A percentile compares a stretch with the other conserved stretches of the same genome.
Conservation (phyloP, 2,797 vertebrate species). For the Betta splendens region DNA sequence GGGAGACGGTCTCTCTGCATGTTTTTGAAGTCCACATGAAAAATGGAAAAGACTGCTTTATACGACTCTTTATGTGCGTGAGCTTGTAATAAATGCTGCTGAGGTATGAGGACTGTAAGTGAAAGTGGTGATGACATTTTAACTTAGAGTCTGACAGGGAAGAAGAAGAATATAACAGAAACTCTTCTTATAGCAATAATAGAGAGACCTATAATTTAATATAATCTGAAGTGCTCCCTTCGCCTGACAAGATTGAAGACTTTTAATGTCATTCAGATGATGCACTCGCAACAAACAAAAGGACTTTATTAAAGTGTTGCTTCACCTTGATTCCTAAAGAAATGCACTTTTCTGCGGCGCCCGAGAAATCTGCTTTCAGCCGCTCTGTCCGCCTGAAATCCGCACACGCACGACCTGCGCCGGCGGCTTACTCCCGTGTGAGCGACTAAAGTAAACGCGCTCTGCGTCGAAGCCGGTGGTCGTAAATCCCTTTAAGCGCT, state of each 20-base stretch:
- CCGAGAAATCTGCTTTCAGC: background rate
- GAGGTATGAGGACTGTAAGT: background rate
- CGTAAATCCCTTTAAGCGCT: no score
- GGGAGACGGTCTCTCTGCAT: constrained; percentile 17
- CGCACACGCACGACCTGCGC: no score
- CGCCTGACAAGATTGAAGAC: background rate
- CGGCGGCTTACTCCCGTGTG: no score
- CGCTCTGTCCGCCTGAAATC: no score
- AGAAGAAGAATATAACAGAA: background rate
- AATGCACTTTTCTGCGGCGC: background rate
- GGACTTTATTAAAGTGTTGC: background rate
- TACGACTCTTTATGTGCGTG: background rate
- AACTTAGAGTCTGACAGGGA: background rate
- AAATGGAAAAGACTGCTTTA: constrained; percentile 21
- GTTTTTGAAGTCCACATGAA: constrained; percentile 23
- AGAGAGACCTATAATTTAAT: background rate
- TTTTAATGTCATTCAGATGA: background rate
- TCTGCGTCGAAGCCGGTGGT: no score
- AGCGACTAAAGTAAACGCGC: no score
- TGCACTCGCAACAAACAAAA: background rate
- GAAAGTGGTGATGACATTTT: background rate
- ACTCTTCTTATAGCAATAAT: background rate
- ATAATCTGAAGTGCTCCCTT: background rate
- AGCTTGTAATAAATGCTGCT: background rate
- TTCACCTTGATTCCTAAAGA: background rate